Base-by-base conservation (phyloP, 2,797 vertebrate species). In the Darevskia nairensis region DNA sequence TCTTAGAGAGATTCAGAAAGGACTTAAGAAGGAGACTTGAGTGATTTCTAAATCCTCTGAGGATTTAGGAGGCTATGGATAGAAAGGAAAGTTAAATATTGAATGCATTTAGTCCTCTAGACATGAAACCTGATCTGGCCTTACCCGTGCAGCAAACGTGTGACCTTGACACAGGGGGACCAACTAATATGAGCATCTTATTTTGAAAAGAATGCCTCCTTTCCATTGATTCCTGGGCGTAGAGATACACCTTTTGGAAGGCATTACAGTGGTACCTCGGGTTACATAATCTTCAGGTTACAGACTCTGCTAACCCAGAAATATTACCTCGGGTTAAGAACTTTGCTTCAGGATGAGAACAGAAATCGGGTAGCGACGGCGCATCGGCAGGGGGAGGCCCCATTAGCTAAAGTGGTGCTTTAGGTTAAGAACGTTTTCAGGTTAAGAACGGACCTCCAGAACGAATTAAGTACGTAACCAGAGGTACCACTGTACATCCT, bases 101-200 rank as follows among this genome's bases (percentile, higher is more conserved):
- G 87, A 92, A 95, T 87, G 92, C 82, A 90, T 93, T 94, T 92
- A 92, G 66, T 90, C 82, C 11, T 78, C 94, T 92, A 94, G 93
- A 89, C 86, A 89, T 80, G 93, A 88, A 93, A 95, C 29, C 66
- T 87, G 88, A 92, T 92, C 84, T 95, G 81, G 94, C 89, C 80
- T 85, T 91, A 88, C 80, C 91, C 93, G 84, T 76, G 89, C 55
- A 92, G 94, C 95, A 93, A 83, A 94, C 94, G 90, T 91, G 77
- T 92, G 95, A 96, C 96, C 95, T 96, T 97, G 95, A 96, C 92
- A 94, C 88, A 87, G 82, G 86, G 29, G 29, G 77, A 94, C 89
- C 93, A 92, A 86, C 88, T 94, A 92, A 94, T 92, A 94, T 92
- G 92, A 92, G 89, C 92, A 94, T 91, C 92, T 95, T 92, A 35